Evolutionary conservation across 2,888 invertebrate species (phyloP).

Genomic region (Esperia sulphurella): DNA sequence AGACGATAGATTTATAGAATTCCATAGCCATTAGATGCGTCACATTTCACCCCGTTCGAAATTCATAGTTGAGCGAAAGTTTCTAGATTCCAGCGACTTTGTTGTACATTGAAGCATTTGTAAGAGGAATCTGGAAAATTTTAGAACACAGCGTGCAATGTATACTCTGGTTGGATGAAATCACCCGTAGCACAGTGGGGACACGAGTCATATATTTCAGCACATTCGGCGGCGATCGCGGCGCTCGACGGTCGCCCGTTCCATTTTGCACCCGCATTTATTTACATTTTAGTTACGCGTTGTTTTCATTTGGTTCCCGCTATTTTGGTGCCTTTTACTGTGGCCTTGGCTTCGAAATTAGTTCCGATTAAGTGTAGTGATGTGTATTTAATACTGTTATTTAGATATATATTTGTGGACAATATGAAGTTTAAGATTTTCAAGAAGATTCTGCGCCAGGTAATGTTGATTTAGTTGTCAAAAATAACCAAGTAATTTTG

Average conservation of each 20-base stretch:
- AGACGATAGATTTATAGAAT: no score
- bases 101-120: no score
- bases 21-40: no score
- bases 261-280: slow-evolving; percentile 5
- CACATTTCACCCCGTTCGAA: no score
- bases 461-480: slow-evolving; percentile 2
- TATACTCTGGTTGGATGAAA: no score
- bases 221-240: slow-evolving; percentile 18
- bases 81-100: no score
- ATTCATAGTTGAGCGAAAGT: no score
- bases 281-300: slow-evolving; percentile 3
- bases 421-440: slow-evolving; percentile 70
- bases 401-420: slow-evolving; percentile 1
- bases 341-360: slow-evolving; percentile 36
- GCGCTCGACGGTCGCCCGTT: slow-evolving; percentile 17
- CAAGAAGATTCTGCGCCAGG: slow-evolving; percentile 38
- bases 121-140: no score
- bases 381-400: slow-evolving; percentile 29
- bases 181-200: no score
- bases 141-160: no score
- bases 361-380: slow-evolving; percentile 24
- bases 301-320: slow-evolving; percentile 11
- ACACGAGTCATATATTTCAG: background rate
- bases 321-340: slow-evolving; percentile 32
- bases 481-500: no score